Evolutionary conservation across 2,797 vertebrate genomes (phyloP).

Genomic region (Notolabrus celidotus): DNA sequence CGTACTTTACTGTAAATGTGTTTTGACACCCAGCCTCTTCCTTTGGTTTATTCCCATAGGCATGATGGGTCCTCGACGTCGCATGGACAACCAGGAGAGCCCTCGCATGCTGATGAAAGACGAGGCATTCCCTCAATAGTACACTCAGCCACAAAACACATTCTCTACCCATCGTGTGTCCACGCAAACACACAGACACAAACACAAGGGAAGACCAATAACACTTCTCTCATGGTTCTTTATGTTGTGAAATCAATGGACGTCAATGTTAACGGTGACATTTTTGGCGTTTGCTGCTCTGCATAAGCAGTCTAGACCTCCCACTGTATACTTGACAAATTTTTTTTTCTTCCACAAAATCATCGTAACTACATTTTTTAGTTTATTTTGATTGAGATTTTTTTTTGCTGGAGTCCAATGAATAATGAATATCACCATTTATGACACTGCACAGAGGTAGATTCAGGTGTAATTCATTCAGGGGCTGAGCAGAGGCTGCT

Average conservation of each 20-base stretch:
- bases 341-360: conserved; percentile 48
- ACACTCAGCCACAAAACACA: conserved; percentile 49
- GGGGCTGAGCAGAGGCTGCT: conserved; percentile 46
- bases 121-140: conserved; percentile 82
- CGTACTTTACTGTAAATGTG: not conserved
- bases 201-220: conserved; percentile 55
- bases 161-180: conserved; percentile 50
- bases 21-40: not conserved
- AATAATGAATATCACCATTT: conserved; percentile 55
- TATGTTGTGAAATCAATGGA: conserved; percentile 67
- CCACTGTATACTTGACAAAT: conserved; percentile 77
- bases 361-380: conserved; percentile 60
- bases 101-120: conserved; percentile 86
- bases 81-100: conserved; percentile 84
- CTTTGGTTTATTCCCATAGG: conserved; percentile 61
- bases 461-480: conserved; percentile 49
- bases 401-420: conserved; percentile 56
- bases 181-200: conserved; percentile 5
- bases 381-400: conserved; percentile 35
- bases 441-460: conserved; percentile 59
- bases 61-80: conserved; percentile 83
- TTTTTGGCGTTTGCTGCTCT: conserved; percentile 69
- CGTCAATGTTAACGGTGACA: conserved; percentile 58
- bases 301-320: conserved; percentile 71
- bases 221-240: conserved; percentile 62